Conservation (phyloP, 2,113 vertebrate species). For the Perognathus longimembris region DNA sequence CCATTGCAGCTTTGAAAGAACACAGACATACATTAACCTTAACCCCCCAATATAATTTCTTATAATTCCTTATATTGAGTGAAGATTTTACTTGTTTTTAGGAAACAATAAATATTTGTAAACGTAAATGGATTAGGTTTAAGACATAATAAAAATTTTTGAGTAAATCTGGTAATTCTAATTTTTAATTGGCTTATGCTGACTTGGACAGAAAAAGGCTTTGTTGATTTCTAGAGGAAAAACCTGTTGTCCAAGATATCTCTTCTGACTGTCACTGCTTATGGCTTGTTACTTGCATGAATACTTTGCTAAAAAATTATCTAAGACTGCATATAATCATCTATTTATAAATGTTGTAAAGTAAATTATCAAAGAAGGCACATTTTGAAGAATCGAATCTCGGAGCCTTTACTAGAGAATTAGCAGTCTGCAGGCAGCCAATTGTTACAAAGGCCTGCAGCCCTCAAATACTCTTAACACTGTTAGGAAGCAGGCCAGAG, state of each 20-base stretch:
- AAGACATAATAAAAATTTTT: background rate
- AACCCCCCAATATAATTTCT: background rate
- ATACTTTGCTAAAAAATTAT: background rate
- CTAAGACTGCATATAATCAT: background rate
- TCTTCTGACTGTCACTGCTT: background rate
- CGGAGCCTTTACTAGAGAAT: no score
- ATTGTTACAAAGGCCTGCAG: no score
- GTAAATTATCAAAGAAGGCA: no score
- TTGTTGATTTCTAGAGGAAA: slow-evolving; percentile 25
- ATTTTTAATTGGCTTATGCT: background rate
- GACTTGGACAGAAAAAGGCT: background rate
- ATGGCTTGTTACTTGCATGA: background rate
- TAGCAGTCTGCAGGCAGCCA: no score
- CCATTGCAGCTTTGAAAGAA: background rate
- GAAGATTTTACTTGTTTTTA: no score
- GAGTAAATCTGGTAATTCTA: background rate
- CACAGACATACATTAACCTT: background rate
- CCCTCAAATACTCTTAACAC: no score
- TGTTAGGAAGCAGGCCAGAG: no score
- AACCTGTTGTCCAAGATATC: background rate
- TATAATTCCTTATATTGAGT: no score
- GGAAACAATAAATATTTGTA: background rate
- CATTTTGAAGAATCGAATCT: no score
- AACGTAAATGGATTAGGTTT: background rate
- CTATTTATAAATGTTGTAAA: no score